Percentiles rank a stretch among this genome's conserved stretches.
Evolutionary conservation across 2,888 invertebrate genomes (phyloP).

Genomic region (Patella ulyssiponensis): DNA sequence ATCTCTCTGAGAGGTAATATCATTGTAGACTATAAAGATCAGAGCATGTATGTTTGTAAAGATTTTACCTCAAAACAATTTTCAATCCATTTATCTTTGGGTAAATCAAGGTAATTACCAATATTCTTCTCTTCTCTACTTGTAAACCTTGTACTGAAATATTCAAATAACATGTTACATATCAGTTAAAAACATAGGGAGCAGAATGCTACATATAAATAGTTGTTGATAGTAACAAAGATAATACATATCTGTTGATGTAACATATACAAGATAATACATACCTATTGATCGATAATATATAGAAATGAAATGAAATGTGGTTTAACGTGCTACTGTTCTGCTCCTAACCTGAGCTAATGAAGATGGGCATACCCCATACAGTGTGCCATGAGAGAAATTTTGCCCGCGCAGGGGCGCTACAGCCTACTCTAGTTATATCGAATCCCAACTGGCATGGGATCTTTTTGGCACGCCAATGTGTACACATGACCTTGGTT

Average conservation of each 20-base stretch:
- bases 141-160: constrained; percentile 71
- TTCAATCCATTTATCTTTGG: constrained; percentile 77
- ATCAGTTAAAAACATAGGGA: constrained; percentile 84
- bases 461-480: no score
- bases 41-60: neutral
- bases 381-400: no score
- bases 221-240: neutral
- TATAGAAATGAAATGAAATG: no score
- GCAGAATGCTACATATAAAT: constrained; percentile 86
- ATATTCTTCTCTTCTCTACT: constrained; percentile 85
- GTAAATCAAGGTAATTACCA: constrained; percentile 79
- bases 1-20: no score
- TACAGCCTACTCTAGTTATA: no score
- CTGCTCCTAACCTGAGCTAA: no score
- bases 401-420: no score
- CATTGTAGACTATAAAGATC: neutral
- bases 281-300: no score
- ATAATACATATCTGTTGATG: neutral
- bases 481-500: no score
- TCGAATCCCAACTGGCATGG: no score
- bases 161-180: constrained; percentile 42
- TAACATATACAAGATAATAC: neutral
- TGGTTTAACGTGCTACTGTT: no score
- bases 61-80: constrained; percentile 81
- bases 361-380: no score